These are phyloP conservation scores for Myotis yumanensis DNA, from an alignment of 2,113 vertebrate genomes.

Conservation along the genomic window DNA sequence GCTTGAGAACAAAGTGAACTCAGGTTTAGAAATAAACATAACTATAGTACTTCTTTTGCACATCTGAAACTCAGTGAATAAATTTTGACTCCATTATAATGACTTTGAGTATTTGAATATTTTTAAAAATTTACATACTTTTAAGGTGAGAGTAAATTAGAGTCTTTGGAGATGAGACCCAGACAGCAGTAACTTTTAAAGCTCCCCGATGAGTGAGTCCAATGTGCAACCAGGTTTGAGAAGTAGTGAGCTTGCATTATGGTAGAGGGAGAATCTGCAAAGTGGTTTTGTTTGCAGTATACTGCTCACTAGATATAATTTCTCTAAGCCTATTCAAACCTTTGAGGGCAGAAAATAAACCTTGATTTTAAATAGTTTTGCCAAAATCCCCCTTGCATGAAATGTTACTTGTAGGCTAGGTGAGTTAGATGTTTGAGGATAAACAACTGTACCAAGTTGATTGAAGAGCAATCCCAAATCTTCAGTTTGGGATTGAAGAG, in stretches of 20 bases:
- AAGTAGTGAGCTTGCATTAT: too few relatives aligned
- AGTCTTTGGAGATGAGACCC: not conserved
- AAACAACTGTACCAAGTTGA: not conserved
- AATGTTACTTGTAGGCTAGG: not conserved
- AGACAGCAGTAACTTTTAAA: not conserved
- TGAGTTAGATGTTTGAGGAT: not conserved
- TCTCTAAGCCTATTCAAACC: not conserved
- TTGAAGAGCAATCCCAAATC: too few relatives aligned
- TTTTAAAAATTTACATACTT: not conserved
- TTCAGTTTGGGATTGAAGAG: not conserved
- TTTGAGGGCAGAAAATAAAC: not conserved
- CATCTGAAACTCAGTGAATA: not conserved
- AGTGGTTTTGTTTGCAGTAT: not conserved
- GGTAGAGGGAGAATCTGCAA: not conserved
- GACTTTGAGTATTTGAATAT: not conserved
- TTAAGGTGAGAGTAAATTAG: not conserved
- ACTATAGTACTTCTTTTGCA: not conserved
- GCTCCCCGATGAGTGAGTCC: not conserved
- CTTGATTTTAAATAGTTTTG: not conserved
- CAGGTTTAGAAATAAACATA: not conserved
- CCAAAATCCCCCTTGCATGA: too few relatives aligned
- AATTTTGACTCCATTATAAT: not conserved
- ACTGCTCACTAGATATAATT: not conserved
- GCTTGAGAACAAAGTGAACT: not conserved
- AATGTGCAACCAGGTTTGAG: not conserved